Base-by-base conservation (phyloP, 1,140 invertebrate species). In the Coelopa frigida region DNA sequence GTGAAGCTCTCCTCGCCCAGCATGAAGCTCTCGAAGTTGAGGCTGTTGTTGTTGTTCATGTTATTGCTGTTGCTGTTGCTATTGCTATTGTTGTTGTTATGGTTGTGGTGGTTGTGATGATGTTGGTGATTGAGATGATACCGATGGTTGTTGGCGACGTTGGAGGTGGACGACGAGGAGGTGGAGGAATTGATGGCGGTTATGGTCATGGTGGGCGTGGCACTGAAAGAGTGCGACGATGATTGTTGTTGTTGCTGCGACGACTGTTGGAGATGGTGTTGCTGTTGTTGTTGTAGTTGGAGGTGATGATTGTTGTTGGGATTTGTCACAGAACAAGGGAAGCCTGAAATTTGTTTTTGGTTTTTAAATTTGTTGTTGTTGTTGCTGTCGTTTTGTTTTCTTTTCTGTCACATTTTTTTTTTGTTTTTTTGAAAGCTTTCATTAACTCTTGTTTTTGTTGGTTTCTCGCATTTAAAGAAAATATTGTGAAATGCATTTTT, bases 1-100 rank as follows among this genome's bases (percentile, higher is more conserved):
- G 67, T 69, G 60, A 59, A 68, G 35, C 56, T 67, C 27, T 68
- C 64, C 50, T 68, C 63, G 15, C 14, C 38, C 12, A 14, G n/a
- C 32, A 48, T 24, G 15, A 29, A 44, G 4, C 12, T 31, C 1
- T 48, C 38, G 29, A 26, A 41, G n/a, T 41, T 41, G n/a, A 33
- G 41, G 12, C n/a, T 31, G 26, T 39, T 62, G 60, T 3, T 51
- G 24, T 27, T 35, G 26, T 17, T 49, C 42, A 2, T 39, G 49
- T 2, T 39, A 39, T 12, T 22, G 17, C 10, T 31, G 32, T 14
- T 44, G 50, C 10, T 48, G 35, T 24, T 44, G 44, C 22, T 50
- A 33, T 23, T 36, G 43, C 5, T 35, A 47, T 35, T 54, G 57
- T n/a, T 58, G 50, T 2, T 42, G 40, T 2, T 10, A 29, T 44